Evolutionary conservation across 2,888 invertebrate genomes (phyloP), one percentile per base, ranked within the genome.

Genomic region (Campaea margaritaria): DNA sequence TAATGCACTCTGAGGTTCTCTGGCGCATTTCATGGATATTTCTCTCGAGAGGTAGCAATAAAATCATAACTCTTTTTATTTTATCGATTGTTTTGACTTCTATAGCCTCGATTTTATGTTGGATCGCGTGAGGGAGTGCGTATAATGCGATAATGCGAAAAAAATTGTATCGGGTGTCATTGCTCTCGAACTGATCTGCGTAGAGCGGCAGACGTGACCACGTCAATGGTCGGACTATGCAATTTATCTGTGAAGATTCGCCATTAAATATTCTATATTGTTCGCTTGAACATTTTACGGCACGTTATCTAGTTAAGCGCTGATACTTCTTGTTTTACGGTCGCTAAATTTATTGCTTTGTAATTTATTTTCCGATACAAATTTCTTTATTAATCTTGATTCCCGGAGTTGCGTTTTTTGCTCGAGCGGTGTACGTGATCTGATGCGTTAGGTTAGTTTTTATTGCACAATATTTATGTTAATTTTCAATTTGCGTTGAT

Each of bases 1-100:
- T 91, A 91, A 87, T 91, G 92, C 91, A 92, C 92, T 86, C 91
- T 76, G 71, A 70, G 75, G 74, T 76, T 82, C 81, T 78, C 50
- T 75, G 79, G 78, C 83, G 84, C 85, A 85, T 84, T 88, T 87
- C 83, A 85, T 85, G 86, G 78, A 82, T 83, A 84, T 82, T 81
- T 79, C 75, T 75, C 76, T 79, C 75, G 63, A 68, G 62, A 60
- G 62, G 56, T 65, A 71, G 73, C 74, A 76, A 78, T 82, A 79
- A 81, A 81, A 80, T 77, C 73, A 69, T 73, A 69, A 64, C 67
- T 74, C 69, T 79, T 81, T 81, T 84, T 79, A 79, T 81, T 84
- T 83, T 83, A 87, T 85, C 81, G 82, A 86, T 83, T 89, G 85
- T 87, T 87, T 81, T 85, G 85, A 83, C 83, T 81, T 76, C 65